A percentile compares a stretch with the other conserved stretches of the same genome.
Conservation (phyloP, 1,140 invertebrate species). For the Aphelenchoides besseyi region DNA sequence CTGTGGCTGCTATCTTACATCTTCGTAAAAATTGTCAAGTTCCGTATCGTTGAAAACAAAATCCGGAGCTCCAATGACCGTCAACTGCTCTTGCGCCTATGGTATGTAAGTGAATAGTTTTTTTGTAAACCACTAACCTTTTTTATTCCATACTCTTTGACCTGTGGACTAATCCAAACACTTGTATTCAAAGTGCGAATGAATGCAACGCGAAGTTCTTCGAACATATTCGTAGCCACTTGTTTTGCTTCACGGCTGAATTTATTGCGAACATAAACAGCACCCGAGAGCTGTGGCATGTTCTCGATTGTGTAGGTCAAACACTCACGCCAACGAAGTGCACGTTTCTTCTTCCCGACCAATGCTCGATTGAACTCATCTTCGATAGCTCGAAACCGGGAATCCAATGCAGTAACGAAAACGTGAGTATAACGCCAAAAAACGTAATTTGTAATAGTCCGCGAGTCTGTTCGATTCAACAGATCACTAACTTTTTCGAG, state of each 20-base stretch:
- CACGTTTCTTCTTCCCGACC: constrained; percentile 46
- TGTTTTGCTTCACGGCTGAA: constrained; percentile 32
- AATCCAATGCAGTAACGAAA: constrained; percentile 42
- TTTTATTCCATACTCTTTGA: constrained; percentile 50
- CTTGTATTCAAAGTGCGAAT: constrained; percentile 39
- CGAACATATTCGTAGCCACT: constrained; percentile 54
- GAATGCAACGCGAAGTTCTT: constrained; percentile 50
- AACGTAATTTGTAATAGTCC: constrained; percentile 45
- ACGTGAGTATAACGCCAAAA: constrained; percentile 51
- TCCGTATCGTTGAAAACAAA: constrained; percentile 49
- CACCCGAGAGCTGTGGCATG: constrained; percentile 40
- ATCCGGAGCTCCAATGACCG: constrained; percentile 53
- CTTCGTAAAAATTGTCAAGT: constrained; percentile 50
- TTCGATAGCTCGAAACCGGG: constrained; percentile 42
- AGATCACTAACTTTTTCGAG: constrained; percentile 37
- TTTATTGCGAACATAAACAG: constrained; percentile 50
- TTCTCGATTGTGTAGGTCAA: not conserved
- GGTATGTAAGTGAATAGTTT: not conserved
- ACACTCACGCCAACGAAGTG: constrained; percentile 51
- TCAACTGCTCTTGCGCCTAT: constrained; percentile 46
- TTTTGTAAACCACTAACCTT: constrained; percentile 23
- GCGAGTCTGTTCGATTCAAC: constrained; percentile 34
- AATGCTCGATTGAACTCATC: constrained; percentile 42
- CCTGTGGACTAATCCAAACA: constrained; percentile 56
- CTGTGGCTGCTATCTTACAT: constrained; percentile 23